Percentiles rank a stretch among this genome's conserved stretches.
These are phyloP conservation scores for Lordiphosa andalusiaca DNA, from an alignment of 2,888 invertebrate species.

Conservation along the genomic window DNA sequence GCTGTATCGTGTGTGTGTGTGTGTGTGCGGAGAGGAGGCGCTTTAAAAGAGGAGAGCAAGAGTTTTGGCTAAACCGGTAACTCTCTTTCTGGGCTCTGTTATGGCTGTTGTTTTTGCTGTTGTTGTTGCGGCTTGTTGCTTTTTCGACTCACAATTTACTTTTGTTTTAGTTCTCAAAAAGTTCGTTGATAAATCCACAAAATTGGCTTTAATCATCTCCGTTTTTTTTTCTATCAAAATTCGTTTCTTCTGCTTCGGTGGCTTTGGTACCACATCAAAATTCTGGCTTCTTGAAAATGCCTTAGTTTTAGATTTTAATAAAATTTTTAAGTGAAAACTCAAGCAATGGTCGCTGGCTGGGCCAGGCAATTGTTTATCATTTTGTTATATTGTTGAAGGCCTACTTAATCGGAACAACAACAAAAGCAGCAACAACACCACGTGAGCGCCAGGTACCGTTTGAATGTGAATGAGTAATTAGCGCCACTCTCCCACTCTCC, in stretches of 20 bases:
- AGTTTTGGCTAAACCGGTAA: constrained; percentile 54
- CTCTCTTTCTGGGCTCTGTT: constrained; percentile 31
- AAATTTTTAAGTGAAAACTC: no score
- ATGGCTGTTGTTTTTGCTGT: no score
- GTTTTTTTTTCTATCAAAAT: no score
- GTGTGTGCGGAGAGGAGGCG: constrained; percentile 24
- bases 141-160: constrained; percentile 13
- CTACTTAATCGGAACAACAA: background rate
- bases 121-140: constrained; percentile 50
- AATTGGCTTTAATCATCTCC: background rate
- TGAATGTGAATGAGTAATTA: background rate
- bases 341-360: background rate
- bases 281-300: no score
- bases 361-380: background rate
- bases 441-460: background rate
- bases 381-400: no score
- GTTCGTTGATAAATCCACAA: background rate
- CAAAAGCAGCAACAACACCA: background rate
- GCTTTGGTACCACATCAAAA: background rate
- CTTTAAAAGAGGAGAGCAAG: constrained; percentile 5
- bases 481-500: background rate
- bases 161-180: constrained; percentile 28
- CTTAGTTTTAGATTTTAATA: no score
- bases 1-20: constrained; percentile 11
- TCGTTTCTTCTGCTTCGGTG: background rate